phyloP scores from a whole-genome alignment of 2,113 vertebrate species.

The Nibea coibor region DNA sequence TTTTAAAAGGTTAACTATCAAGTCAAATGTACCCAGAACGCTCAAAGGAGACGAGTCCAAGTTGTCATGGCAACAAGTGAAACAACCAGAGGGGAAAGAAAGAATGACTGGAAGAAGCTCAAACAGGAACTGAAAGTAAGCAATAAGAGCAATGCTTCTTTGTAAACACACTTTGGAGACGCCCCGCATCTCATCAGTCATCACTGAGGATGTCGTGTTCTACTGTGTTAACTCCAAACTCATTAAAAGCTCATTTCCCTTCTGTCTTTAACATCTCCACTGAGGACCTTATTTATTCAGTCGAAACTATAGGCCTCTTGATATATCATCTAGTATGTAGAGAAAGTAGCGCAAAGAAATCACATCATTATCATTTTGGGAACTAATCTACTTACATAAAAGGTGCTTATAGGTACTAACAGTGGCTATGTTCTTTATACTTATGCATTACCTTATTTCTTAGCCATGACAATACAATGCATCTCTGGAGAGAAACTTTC shows the following conservation, averaged over 20 bases:
- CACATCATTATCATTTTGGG: conserved; percentile 3
- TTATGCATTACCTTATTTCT: not conserved
- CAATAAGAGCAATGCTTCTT: conserved; percentile 13
- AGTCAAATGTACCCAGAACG: conserved; percentile 15
- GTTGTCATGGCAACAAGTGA: conserved; percentile 44
- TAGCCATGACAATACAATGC: not conserved
- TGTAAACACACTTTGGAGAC: conserved; percentile 42
- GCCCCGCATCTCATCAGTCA: conserved; percentile 45
- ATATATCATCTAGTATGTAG: conserved; percentile 16
- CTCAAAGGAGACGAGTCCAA: not conserved
- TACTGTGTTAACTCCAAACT: conserved; percentile 43
- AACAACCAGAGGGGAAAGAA: conserved; percentile 8
- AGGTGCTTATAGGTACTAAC: not conserved
- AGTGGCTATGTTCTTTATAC: not conserved
- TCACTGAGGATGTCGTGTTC: conserved; percentile 35
- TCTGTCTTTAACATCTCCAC: conserved; percentile 38
- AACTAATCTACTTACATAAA: conserved; percentile 5
- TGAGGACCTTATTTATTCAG: conserved; percentile 48
- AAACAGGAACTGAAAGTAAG: not conserved
- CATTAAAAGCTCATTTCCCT: conserved; percentile 58
- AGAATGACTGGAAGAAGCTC: not conserved
- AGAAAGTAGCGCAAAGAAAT: conserved; percentile 3
- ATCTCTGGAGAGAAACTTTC: not conserved
- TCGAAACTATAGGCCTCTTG: conserved; percentile 40
- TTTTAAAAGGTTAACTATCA: conserved; percentile 57